Evolutionary conservation across 2,797 vertebrate species (phyloP), one percentile per base, ranked within the genome.

Genomic region (Hippocampus kuda): DNA sequence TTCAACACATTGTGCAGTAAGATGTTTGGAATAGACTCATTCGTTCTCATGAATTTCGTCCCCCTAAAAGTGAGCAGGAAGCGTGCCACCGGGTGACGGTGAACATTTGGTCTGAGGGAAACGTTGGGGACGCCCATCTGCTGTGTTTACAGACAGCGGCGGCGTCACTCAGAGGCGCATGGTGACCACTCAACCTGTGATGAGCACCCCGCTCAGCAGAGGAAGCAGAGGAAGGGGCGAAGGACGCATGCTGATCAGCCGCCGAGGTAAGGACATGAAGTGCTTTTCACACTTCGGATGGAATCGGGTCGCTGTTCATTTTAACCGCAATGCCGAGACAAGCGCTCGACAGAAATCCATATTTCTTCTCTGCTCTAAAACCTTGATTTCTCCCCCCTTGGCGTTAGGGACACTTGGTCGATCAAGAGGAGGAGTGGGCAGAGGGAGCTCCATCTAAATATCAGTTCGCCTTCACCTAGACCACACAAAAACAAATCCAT

Each of bases 371-470:
- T 67, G 9, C 5, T 56, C 20, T 24, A 38, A 54, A 56, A 41
- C 12, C 8, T 38, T 44, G 5, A 5, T n/a, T 15, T 4, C 60
- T 5, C 18, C 49, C 49, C 8, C 49, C 16, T 34, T 56, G 24
- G 27, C 20, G 27, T 61, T 68, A 89, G 86, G 85, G 44, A 49
- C 78, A 0, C 79, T 79, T 63, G 74, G 77, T 61, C 76, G 83
- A 42, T 83, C 83, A 74, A 80, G 86, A 59, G 86, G 86, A 34
- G 87, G 83, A 51, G 64, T 79, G 76, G 81, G 84, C 46, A 71
- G 85, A 83, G 85, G 86, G 18, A 76, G 84, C 24, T 2, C 72
- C 2, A 22, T 63, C 41, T 81, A 68, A 75, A 49, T 9, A 72
- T 22, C 38, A 41, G 71, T 69, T 59, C 34, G 24, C 53, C 8